Base-by-base conservation (phyloP, 1,140 invertebrate species). In the Apolygus lucorum region DNA sequence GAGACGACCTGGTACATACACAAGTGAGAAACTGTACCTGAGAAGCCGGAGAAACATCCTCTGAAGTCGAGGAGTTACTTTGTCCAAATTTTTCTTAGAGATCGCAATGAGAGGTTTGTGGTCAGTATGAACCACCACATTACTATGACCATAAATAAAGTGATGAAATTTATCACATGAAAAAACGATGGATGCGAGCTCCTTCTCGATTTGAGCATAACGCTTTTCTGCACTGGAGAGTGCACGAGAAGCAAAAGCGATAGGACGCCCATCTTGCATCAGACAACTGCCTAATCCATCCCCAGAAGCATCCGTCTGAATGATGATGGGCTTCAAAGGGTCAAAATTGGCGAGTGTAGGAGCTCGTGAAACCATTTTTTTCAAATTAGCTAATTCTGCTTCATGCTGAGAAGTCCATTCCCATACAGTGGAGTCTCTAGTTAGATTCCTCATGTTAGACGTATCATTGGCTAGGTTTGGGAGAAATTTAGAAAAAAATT, bases 171-270 rank as follows among this genome's bases (percentile, higher is more conserved):
- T 76, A 68, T 74, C 72, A 73, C 71, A 76, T 24, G 71, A 76
- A 75, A 76, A 79, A 52, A 75, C 28, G 21, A 82, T 77, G 22
- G 77, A 78, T n/a, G 79, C 74, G 13, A 76, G 70, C 72, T 82
- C 80, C 68, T 79, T 81, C 68, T 83, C 80, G 28, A 81, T 81
- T 71, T 80, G 78, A 4, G 77, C 72, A 72, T 81, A 83, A 25
- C 76, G 75, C 54, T 74, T 49, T 72, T 83, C 76, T 27, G 75
- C 68, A 28, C 69, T 71, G 17, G 72, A 76, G 59, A 78, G 65
- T 13, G 74, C 67, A 29, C 73, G 67, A n/a, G 76, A 78, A 8
- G 77, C 77, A 71, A 74, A 79, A 42, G 76, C 75, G 13, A 78
- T 73, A 21, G 76, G 77, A n/a, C 70, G 68, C 28, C 70, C 70